Evolutionary conservation across 2,888 invertebrate genomes (phyloP).

Genomic region (Agrochola lychnidis): DNA sequence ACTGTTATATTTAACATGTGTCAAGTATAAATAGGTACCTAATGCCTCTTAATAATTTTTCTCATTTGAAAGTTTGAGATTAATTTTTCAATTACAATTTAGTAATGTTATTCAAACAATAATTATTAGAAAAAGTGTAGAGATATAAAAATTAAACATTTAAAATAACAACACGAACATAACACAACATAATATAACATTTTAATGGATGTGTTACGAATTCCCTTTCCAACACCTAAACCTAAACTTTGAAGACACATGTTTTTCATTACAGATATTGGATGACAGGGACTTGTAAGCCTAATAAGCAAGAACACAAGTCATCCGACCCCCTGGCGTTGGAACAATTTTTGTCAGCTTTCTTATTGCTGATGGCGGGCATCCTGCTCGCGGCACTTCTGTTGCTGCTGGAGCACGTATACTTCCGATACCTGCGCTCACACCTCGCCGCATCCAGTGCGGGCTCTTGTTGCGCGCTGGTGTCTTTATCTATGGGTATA

Average conservation of each 20-base stretch:
- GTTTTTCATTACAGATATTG: conserved; percentile 92
- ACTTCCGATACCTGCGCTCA: conserved; percentile 97
- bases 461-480: conserved; percentile 97
- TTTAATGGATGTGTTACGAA: not conserved
- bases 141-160: not conserved
- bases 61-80: too few relatives aligned
- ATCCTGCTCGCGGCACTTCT: conserved; percentile 97
- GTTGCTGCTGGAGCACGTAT: conserved; percentile 97
- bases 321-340: conserved; percentile 97
- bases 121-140: not conserved
- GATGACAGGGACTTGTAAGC: conserved; percentile 99
- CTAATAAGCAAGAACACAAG: conserved; percentile 97
- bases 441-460: conserved; percentile 96
- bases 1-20: too few relatives aligned
- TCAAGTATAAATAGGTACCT: too few relatives aligned
- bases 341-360: conserved; percentile 99
- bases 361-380: conserved; percentile 98
- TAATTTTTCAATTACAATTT: not conserved
- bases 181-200: too few relatives aligned
- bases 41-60: too few relatives aligned
- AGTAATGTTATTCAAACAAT: not conserved
- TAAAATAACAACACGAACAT: not conserved
- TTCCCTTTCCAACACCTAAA: not conserved
- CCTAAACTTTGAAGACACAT: not conserved
- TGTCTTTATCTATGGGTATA: conserved; percentile 96